These are phyloP conservation scores for Eulemur albifrons DNA, from an alignment of 2,797 vertebrate genomes.

Conservation along the genomic window DNA sequence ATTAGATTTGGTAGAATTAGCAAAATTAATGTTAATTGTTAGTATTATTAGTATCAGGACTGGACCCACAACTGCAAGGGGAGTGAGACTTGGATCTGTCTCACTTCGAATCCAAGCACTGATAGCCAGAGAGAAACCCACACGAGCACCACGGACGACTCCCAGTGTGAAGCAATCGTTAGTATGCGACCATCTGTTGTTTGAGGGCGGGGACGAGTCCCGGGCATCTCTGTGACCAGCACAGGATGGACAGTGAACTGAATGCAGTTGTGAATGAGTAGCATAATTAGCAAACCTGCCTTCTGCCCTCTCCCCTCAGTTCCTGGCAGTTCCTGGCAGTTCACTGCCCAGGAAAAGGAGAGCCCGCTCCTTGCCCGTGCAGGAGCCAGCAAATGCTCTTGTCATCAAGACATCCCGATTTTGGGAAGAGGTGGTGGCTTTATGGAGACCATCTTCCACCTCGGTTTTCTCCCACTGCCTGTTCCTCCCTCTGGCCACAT, in stretches of 20 bases:
- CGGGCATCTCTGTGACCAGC: not conserved
- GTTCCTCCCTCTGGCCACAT: not conserved
- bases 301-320: not conserved
- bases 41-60: not conserved
- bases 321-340: not conserved
- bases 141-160: not conserved
- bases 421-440: constrained; percentile 11
- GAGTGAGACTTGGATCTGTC: not conserved
- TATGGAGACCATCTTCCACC: not conserved
- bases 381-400: not conserved
- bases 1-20: constrained; percentile 4
- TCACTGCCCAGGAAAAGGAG: not conserved
- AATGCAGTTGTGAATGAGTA: not conserved
- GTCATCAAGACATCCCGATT: constrained; percentile 31
- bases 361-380: not conserved
- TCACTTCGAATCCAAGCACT: not conserved
- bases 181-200: not conserved
- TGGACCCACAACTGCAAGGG: not conserved
- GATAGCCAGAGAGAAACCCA: not conserved
- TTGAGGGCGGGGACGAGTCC: not conserved
- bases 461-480: not conserved
- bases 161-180: not conserved
- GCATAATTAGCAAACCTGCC: not conserved
- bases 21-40: not conserved
- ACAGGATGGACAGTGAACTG: not conserved